phyloP scores from a whole-genome alignment of 2,888 invertebrate genomes.

The Caenorhabditis macrosperma region DNA sequence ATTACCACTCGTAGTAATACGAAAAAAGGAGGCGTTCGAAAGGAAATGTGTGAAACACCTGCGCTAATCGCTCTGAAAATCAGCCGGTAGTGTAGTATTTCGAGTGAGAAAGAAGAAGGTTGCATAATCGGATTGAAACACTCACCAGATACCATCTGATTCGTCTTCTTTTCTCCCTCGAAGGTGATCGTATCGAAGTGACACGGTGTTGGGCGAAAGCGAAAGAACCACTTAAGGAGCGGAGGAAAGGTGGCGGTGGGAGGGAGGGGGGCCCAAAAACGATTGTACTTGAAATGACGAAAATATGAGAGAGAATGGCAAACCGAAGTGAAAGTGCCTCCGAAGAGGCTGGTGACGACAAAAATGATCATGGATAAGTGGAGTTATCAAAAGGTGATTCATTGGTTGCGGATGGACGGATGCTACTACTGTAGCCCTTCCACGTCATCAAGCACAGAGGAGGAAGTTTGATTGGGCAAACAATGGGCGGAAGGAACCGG shows the following conservation, averaged over 20 bases:
- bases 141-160: conserved; percentile 41
- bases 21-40: background rate
- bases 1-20: background rate
- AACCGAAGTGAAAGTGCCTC: conserved; percentile 28
- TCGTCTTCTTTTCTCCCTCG: background rate
- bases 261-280: conserved; percentile 30
- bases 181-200: conserved; percentile 49
- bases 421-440: background rate
- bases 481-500: conserved; percentile 15
- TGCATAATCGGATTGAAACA: conserved; percentile 51
- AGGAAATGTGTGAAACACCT: background rate
- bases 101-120: conserved; percentile 11
- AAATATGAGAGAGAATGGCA: conserved; percentile 29
- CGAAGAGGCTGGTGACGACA: conserved; percentile 6
- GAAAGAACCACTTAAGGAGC: conserved; percentile 23
- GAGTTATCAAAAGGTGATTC: conserved; percentile 46
- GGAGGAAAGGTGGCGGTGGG: conserved; percentile 17
- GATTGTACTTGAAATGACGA: conserved; percentile 45
- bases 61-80: conserved; percentile 45
- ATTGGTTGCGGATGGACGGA: conserved; percentile 28
- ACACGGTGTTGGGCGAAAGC: conserved; percentile 14
- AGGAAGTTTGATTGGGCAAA: background rate
- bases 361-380: conserved; percentile 37
- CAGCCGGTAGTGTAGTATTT: conserved; percentile 14
- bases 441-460: conserved; percentile 45